These are phyloP conservation scores for Hydrozoanthus tunicans DNA, from an alignment of 64 coral and sea anemone species.

Conservation along the genomic window DNA sequence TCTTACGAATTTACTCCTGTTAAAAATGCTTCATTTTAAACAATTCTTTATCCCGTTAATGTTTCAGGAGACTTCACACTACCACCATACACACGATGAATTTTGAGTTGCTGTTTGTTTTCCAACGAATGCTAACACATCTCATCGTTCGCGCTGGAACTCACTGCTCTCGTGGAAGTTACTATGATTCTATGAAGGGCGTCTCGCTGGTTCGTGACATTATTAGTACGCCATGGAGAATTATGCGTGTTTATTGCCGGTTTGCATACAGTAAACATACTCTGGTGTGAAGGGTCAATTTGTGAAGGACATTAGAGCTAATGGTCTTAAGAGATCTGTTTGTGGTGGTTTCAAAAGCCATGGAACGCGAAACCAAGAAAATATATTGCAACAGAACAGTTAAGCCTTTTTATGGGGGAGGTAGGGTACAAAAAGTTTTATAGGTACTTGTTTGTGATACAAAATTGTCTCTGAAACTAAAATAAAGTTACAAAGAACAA, in stretches of 20 bases:
- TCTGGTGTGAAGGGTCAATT: neutral
- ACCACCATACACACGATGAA: slow-evolving; percentile 36
- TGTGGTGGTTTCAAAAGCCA: neutral
- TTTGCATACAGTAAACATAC: too few relatives aligned
- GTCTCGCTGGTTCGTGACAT: neutral
- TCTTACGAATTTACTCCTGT: neutral
- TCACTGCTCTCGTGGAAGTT: slow-evolving; percentile 4
- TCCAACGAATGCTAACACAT: neutral
- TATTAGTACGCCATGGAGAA: neutral
- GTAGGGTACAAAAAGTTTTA: neutral
- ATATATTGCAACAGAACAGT: neutral
- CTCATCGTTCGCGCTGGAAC: neutral
- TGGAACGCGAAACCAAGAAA: neutral
- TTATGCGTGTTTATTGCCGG: neutral
- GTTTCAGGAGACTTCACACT: neutral
- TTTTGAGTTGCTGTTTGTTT: slow-evolving; percentile 18
- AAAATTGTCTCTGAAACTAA: neutral
- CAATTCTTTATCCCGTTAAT: neutral
- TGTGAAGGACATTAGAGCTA: neutral
- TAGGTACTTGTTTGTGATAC: slow-evolving; percentile 3
- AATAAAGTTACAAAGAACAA: neutral
- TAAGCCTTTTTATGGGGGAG: neutral
- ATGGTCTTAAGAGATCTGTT: neutral
- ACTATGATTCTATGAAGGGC: neutral
- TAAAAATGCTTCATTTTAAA: neutral